A percentile compares a stretch with the other conserved stretches of the same genome.
phyloP scores from a whole-genome alignment of 2,888 invertebrate genomes.

The Meiosimyza decipiens region DNA sequence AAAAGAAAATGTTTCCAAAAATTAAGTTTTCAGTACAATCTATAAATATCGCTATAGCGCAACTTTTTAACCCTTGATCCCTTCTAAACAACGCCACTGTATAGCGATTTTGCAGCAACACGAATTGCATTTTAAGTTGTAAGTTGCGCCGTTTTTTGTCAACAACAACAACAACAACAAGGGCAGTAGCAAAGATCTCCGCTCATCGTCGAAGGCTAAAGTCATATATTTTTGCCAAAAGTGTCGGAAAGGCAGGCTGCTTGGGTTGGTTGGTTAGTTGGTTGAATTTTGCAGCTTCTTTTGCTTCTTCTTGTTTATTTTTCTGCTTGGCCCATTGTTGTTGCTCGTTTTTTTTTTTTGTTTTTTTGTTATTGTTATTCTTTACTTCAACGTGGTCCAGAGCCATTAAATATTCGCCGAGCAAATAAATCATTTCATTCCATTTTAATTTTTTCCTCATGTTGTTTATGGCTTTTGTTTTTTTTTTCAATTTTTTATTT shows the following conservation, averaged over 20 bases:
- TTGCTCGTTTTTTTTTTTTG: constrained; percentile 10
- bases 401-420: constrained; percentile 60
- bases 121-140: no score
- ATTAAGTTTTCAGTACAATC: no score
- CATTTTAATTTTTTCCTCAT: no score
- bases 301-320: background rate
- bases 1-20: no score
- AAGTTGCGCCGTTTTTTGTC: background rate
- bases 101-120: no score
- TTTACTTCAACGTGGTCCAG: constrained; percentile 41
- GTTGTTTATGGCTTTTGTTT: constrained; percentile 9
- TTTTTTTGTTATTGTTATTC: constrained; percentile 9
- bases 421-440: constrained; percentile 60
- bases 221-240: constrained; percentile 37
- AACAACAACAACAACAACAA: background rate
- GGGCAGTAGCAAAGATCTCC: background rate
- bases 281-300: background rate
- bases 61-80: no score
- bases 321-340: background rate
- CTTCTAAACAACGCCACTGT: no score
- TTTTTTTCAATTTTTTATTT: constrained; percentile 19
- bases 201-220: constrained; percentile 31
- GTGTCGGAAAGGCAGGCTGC: constrained; percentile 31
- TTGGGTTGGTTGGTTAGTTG: constrained; percentile 5
- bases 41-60: no score